Base-by-base conservation (phyloP, 1,140 invertebrate genomes). In the Drosophila grimshawi region DNA sequence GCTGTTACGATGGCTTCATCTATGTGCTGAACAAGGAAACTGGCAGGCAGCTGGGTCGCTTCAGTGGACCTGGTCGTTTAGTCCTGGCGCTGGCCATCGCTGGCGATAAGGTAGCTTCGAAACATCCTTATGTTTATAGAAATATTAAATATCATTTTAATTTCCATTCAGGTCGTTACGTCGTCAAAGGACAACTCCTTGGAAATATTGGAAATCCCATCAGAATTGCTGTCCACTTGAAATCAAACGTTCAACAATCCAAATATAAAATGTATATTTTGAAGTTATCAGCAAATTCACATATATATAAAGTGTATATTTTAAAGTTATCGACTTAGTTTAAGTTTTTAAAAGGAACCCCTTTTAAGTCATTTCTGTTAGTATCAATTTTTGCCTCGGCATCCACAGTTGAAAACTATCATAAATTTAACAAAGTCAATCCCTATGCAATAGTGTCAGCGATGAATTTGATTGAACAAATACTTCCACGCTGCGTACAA, bases 1-100 rank as follows among this genome's bases (percentile, higher is more conserved):
- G 95, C 39, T 96, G 95, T 92, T 96, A 96, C 78, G 95, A 96
- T 86, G 95, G 95, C 45, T 95, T 94, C 89, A 94, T 96, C 81
- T 96, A 96, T 88, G 94, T 95, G 59, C 94, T 95, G 81, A 93
- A 95, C 56, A 93, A 93, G 74, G 93, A 93, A 67, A 93, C 68
- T 3, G 70, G 81, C 8, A 39, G 8, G 7, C 75, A 76, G 62
- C 10, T 86, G 41, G 94, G 94, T 52, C 94, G 94, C 49, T 94
- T 95, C 73, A 93, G 93, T 35, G 95, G 95, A 5, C 95, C 95
- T 48, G 94, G 94, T 43, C 94, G 94, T 82, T 95, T 95, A 94
- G 86, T 95, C 43, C 91, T 96, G 7, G 95, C 95, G 5, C 93
- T 96, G 76, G 94, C 94, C 71, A 91, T 95, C 33, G 86, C 94